Evolutionary conservation across 2,888 invertebrate species (phyloP).

Genomic region (Mythimna pallens): DNA sequence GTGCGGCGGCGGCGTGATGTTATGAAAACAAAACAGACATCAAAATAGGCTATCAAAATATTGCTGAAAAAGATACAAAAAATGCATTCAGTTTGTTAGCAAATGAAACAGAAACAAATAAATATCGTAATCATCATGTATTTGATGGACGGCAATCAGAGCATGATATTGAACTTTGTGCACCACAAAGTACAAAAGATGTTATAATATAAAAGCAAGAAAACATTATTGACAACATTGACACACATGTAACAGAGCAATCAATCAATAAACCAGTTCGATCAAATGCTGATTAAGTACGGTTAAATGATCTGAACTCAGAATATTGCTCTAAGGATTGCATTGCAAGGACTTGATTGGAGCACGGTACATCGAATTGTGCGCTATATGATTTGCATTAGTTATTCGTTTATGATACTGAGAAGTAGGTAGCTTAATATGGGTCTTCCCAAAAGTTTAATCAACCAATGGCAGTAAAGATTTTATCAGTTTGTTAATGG

Average conservation of each 20-base stretch:
- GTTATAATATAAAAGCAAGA: slow-evolving; percentile 2
- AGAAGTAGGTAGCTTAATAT: not conserved
- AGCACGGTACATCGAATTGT: slow-evolving; percentile 10
- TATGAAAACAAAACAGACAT: too few relatives aligned
- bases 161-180: slow-evolving; percentile 15
- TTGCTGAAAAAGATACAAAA: too few relatives aligned
- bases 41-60: too few relatives aligned
- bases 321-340: slow-evolving; percentile 28
- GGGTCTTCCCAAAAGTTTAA: not conserved
- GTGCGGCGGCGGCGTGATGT: too few relatives aligned
- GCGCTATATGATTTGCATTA: not conserved
- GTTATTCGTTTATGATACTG: slow-evolving; percentile 2
- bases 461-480: not conserved
- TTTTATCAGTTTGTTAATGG: too few relatives aligned
- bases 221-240: slow-evolving; percentile 21
- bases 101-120: too few relatives aligned
- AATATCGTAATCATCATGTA: not conserved
- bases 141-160: not conserved
- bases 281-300: slow-evolving; percentile 24
- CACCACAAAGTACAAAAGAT: slow-evolving; percentile 5
- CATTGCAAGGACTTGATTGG: slow-evolving; percentile 22
- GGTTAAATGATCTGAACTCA: slow-evolving; percentile 57
- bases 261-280: slow-evolving; percentile 35
- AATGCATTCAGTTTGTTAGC: too few relatives aligned
- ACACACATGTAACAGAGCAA: slow-evolving; percentile 5